A percentile compares a stretch with the other conserved stretches of the same genome.
phyloP scores from a whole-genome alignment of 2,797 vertebrate species.

The Siniperca obscura region DNA sequence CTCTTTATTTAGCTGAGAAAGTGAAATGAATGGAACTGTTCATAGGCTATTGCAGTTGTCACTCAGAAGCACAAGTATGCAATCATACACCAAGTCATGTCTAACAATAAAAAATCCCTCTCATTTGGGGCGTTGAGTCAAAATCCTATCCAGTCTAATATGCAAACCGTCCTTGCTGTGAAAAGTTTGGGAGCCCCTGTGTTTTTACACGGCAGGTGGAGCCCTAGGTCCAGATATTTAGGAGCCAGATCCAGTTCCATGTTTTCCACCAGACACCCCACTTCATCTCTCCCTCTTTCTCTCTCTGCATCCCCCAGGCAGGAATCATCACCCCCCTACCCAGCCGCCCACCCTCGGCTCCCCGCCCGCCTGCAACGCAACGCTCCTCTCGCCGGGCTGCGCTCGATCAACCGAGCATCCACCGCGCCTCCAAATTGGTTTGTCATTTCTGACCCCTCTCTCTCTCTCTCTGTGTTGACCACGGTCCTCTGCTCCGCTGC shows the following conservation, averaged over 20 bases:
- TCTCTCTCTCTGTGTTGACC: conserved; percentile 59
- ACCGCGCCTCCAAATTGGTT: conserved; percentile 84
- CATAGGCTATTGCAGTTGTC: background rate
- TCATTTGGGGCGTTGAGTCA: background rate
- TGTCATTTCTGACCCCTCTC: conserved; percentile 84
- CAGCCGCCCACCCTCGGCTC: conserved; percentile 59
- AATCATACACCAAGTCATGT: background rate
- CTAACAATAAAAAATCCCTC: background rate
- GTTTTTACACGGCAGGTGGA: conserved; percentile 82
- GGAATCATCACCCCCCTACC: conserved; percentile 70
- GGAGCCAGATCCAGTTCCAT: conserved; percentile 74
- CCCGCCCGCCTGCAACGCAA: conserved; percentile 69
- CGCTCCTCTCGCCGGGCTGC: conserved; percentile 70
- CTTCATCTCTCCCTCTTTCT: conserved; percentile 52
- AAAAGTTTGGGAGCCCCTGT: conserved; percentile 34
- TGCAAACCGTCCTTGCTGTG: background rate
- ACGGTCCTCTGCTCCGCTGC: conserved; percentile 64
- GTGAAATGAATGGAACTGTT: background rate
- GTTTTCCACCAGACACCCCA: conserved; percentile 77
- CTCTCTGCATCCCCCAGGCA: conserved; percentile 75
- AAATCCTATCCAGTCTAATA: background rate
- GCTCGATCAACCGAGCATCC: conserved; percentile 78
- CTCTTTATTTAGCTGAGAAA: background rate
- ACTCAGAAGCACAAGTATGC: background rate
- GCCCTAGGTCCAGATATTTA: conserved; percentile 80